These are phyloP conservation scores for Cololabis saira DNA, from an alignment of 2,113 vertebrate genomes.

Conservation along the genomic window DNA sequence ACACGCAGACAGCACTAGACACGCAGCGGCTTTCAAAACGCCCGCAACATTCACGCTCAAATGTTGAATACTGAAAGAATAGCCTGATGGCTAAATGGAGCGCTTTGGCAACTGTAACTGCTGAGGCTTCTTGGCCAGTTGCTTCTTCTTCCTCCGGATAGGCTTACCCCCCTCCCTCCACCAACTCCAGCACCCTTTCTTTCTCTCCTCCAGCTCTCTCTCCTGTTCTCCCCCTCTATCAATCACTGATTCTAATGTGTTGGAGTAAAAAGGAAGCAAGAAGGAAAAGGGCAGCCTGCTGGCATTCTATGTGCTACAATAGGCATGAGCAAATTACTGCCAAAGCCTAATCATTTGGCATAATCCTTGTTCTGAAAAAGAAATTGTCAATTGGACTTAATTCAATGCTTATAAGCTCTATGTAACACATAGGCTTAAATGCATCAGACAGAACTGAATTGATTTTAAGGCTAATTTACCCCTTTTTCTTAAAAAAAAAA, in stretches of 20 bases:
- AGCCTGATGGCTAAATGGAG: constrained; percentile 44
- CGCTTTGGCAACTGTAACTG: constrained; percentile 63
- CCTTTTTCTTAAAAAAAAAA: constrained; percentile 44
- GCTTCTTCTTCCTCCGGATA: constrained; percentile 60
- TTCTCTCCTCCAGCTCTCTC: neutral
- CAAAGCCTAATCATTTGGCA: constrained; percentile 38
- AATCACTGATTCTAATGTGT: constrained; percentile 58
- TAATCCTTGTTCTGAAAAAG: constrained; percentile 47
- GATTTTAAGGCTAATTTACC: constrained; percentile 73
- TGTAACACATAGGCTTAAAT: constrained; percentile 1
- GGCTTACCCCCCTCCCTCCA: constrained; percentile 30
- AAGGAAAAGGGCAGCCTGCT: constrained; percentile 12
- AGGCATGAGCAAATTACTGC: constrained; percentile 28
- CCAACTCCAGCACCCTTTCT: constrained; percentile 27
- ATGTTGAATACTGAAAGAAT: constrained; percentile 11
- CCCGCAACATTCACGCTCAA: constrained; percentile 5
- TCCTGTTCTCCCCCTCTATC: constrained; percentile 43
- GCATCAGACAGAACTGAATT: constrained; percentile 35
- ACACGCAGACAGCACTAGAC: neutral
- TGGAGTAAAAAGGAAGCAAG: constrained; percentile 41
- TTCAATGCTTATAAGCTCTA: constrained; percentile 22
- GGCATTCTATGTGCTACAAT: constrained; percentile 25
- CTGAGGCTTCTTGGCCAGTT: constrained; percentile 63
- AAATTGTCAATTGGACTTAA: constrained; percentile 51
- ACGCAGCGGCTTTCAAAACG: constrained; percentile 4